A percentile compares a stretch with the other conserved stretches of the same genome.
These are phyloP conservation scores for Australoheros facetus DNA, from an alignment of 2,797 vertebrate species.

Conservation along the genomic window DNA sequence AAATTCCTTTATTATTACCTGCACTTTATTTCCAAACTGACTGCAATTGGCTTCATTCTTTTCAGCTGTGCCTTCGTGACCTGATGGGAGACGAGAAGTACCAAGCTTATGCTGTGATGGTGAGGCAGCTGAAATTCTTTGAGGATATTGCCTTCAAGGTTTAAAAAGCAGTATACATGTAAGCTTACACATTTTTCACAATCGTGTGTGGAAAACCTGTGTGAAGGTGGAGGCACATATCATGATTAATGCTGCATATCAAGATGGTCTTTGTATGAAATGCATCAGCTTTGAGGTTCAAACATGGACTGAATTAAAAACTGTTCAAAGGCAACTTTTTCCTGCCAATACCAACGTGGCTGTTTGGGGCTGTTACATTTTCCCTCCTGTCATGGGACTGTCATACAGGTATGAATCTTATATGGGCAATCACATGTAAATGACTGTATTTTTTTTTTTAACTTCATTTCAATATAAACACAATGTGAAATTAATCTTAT, in stretches of 20 bases:
- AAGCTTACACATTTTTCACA: not conserved
- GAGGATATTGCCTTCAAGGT: slow-evolving; percentile 86
- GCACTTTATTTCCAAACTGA: not conserved
- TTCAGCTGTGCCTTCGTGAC: slow-evolving; percentile 84
- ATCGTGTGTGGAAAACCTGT: not conserved
- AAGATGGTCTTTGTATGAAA: slow-evolving; percentile 2
- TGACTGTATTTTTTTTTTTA: slow-evolving; percentile 2
- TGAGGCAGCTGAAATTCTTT: slow-evolving; percentile 93
- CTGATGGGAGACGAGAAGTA: slow-evolving; percentile 93
- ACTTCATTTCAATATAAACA: slow-evolving; percentile 6
- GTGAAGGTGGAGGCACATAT: not conserved
- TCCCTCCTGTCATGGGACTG: not conserved
- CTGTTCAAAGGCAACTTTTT: not conserved
- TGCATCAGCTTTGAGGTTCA: not conserved
- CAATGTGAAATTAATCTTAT: slow-evolving; percentile 2
- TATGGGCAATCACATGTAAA: slow-evolving; percentile 27
- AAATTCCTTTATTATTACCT: too few relatives aligned
- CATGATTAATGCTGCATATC: not conserved
- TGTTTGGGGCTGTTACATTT: not conserved
- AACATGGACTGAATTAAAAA: not conserved
- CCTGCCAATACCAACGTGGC: not conserved
- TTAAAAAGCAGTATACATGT: slow-evolving; percentile 32
- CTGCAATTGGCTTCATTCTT: slow-evolving; percentile 4
- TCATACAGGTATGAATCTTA: not conserved
- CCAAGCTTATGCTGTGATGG: slow-evolving; percentile 86